phyloP scores from a whole-genome alignment of 2,113 vertebrate genomes.

The Cavia aperea region DNA sequence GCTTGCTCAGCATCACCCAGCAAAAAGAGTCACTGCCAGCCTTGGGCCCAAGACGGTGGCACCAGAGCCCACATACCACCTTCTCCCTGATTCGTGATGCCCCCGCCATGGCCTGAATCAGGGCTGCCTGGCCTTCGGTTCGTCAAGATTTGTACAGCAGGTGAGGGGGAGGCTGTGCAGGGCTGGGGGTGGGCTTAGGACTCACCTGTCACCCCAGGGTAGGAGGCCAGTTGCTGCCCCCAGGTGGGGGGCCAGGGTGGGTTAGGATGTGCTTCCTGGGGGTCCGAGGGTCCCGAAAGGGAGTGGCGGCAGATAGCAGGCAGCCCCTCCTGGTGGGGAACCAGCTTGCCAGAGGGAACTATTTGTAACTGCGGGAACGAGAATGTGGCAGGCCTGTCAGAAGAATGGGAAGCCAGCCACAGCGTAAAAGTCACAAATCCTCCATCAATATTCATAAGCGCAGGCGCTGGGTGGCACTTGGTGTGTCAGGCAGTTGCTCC shows the following conservation, averaged over 20 bases:
- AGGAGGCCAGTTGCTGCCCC: neutral
- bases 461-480: accelerated
- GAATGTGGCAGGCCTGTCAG: neutral
- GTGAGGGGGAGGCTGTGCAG: neutral
- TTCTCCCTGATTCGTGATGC: neutral
- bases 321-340: neutral
- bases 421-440: neutral
- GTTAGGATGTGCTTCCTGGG: neutral
- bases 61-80: neutral
- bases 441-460: neutral
- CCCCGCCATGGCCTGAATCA: neutral
- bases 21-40: neutral
- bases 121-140: neutral
- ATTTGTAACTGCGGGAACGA: neutral
- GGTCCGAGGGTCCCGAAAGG: neutral
- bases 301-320: neutral
- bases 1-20: neutral
- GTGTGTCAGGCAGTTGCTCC: neutral
- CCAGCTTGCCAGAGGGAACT: neutral
- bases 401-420: neutral
- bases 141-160: neutral
- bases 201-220: neutral
- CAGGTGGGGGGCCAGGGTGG: accelerated
- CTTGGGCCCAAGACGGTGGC: neutral
- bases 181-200: neutral